Percentiles rank a stretch among this genome's conserved stretches.
These are phyloP conservation scores for Chymomyza amoena DNA, from an alignment of 2,888 invertebrate genomes.

Conservation along the genomic window DNA sequence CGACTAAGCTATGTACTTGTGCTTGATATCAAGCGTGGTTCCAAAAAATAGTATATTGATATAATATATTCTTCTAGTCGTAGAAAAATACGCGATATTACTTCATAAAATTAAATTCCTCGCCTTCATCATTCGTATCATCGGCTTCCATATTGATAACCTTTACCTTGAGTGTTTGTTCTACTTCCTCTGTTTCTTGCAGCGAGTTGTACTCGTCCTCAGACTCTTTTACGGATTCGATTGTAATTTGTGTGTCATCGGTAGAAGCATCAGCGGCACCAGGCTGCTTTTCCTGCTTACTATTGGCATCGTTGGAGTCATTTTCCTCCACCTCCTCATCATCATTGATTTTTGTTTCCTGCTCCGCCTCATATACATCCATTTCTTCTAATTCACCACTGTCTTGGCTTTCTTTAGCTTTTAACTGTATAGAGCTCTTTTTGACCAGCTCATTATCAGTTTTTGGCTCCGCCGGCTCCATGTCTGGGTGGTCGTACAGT, in stretches of 20 bases:
- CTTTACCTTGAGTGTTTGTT: neutral
- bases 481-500: neutral
- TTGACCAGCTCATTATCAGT: neutral
- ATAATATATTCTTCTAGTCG: neutral
- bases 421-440: neutral
- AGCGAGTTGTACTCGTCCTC: constrained; percentile 46
- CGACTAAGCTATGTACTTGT: neutral
- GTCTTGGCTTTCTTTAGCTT: constrained; percentile 14
- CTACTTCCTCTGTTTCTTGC: constrained; percentile 26
- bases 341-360: constrained; percentile 4
- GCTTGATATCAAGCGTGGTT: neutral
- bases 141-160: constrained; percentile 5
- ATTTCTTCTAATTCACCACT: neutral
- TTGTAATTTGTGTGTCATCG: constrained; percentile 61
- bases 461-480: constrained; percentile 10
- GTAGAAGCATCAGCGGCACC: constrained; percentile 7
- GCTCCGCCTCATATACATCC: constrained; percentile 1
- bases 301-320: constrained; percentile 1
- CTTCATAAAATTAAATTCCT: constrained; percentile 31
- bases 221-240: constrained; percentile 56
- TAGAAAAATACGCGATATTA: constrained; percentile 12
- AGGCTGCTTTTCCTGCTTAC: constrained; percentile 7
- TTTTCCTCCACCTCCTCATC: neutral
- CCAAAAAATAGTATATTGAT: neutral
- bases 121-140: constrained; percentile 24